Base-by-base conservation (phyloP, 2,888 invertebrate genomes). In the Bedellia somnulentella region DNA sequence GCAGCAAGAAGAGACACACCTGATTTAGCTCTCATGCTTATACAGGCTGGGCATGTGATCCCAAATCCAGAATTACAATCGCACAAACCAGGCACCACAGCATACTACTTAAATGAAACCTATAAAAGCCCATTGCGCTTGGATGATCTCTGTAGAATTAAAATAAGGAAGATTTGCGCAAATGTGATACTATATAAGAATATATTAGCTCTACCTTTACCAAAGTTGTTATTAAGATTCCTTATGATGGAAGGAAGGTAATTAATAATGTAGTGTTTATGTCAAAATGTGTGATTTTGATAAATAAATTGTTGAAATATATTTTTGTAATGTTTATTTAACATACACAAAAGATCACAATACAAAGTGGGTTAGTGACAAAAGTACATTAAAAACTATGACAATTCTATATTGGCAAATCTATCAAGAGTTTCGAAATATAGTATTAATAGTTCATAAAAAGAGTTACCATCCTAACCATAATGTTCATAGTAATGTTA, bases 131-230 rank as follows among this genome's bases (percentile, higher is more conserved):
- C 83, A 8, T 53, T 79, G 23, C 60, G 52, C 34, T 53, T 84
- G 26, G 50, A 70, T 18, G 82, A 83, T 45, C 44, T 80, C 17
- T 81, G 81, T 52, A 71, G 83, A 41, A 77, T 83, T 35, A 59
- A 52, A 41, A 70, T 84, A 33, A 64, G 83, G 39, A n/a, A n/a
- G 18, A 32, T 24, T 36, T 48, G 27, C 46, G 52, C 36, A 49
- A 41, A 31, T 44, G 45, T 36, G 34, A 52, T 60, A 33, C 59
- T 83, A 38, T 59, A 52, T 42, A 41, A 39, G 25, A 68, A 52
- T 44, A 45, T 73, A 32, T 36, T 41, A 22, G 48, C 57, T 35
- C 61, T 83, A 37, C 78, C 79, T 32, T 50, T 84, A 52, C 83
- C 83, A 24, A 59, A 56, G 33, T 54, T 66, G 39, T 57, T 83